Conservation (phyloP, 2,113 vertebrate genomes). For the Laticauda colubrina region DNA sequence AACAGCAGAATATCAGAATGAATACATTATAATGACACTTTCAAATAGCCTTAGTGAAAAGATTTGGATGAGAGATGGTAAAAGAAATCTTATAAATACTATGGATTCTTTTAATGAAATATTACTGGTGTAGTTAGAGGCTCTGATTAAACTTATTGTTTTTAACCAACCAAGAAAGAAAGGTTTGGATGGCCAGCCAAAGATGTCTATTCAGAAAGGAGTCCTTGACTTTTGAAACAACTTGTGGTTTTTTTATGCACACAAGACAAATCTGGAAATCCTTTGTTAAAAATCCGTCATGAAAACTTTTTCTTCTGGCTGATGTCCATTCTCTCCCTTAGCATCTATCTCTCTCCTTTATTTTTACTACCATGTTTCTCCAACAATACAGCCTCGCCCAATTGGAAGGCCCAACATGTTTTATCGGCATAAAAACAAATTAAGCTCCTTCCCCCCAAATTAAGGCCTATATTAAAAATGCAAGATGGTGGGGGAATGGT, state of each 20-base stretch:
- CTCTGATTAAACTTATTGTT: neutral
- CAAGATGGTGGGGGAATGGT: no score
- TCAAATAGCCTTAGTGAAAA: neutral
- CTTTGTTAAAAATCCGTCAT: neutral
- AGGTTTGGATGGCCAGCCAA: neutral
- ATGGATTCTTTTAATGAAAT: neutral
- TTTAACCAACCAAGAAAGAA: neutral
- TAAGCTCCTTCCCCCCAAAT: no score
- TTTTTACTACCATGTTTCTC: no score
- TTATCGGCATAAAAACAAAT: no score
- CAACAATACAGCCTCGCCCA: no score
- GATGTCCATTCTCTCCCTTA: neutral
- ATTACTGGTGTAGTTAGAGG: neutral
- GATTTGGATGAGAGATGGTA: neutral
- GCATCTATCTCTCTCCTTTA: no score
- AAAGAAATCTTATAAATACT: neutral
- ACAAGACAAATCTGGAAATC: neutral
- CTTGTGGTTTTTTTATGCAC: neutral
- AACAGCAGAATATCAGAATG: no score
- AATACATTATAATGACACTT: neutral
- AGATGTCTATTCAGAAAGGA: neutral
- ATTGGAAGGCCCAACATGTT: no score
- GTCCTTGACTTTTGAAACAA: neutral
- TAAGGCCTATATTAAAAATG: no score
- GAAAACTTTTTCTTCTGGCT: neutral